Evolutionary conservation across 1,140 invertebrate genomes (phyloP).

Genomic region (Mamestra configurata): DNA sequence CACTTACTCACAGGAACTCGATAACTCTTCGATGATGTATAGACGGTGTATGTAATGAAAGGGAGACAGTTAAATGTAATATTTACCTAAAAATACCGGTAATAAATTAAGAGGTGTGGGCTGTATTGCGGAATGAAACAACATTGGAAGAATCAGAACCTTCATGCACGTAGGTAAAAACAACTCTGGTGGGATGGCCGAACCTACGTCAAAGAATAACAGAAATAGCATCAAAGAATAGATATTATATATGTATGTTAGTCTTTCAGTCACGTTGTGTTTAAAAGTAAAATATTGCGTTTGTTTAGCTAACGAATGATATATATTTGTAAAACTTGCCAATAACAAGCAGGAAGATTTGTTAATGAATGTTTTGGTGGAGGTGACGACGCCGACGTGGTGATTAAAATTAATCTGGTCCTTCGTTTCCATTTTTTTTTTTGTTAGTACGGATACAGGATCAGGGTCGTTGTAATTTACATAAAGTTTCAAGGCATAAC

Average conservation of each 20-base stretch:
- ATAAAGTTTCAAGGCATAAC: not conserved
- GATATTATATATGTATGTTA: slow-evolving; percentile 35
- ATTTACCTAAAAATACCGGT: slow-evolving; percentile 38
- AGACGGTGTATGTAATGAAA: slow-evolving; percentile 36
- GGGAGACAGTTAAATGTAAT: slow-evolving; percentile 33
- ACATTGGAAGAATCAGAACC: not conserved
- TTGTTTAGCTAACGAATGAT: slow-evolving; percentile 40
- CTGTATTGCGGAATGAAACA: slow-evolving; percentile 21
- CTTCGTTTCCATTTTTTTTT: not conserved
- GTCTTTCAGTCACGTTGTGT: slow-evolving; percentile 29
- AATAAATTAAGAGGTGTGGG: slow-evolving; percentile 38
- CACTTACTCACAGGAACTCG: slow-evolving; percentile 38
- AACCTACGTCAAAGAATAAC: slow-evolving; percentile 20
- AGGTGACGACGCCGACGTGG: not conserved
- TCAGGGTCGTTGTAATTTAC: not conserved
- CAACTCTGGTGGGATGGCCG: slow-evolving; percentile 18
- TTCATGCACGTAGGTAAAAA: slow-evolving; percentile 6
- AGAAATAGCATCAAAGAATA: slow-evolving; percentile 42
- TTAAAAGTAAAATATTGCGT: slow-evolving; percentile 21
- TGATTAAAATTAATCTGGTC: not conserved
- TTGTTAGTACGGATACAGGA: not conserved
- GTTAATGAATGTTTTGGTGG: slow-evolving; percentile 20
- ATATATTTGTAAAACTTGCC: slow-evolving; percentile 3
- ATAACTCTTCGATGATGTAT: slow-evolving; percentile 39
- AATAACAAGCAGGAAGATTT: slow-evolving; percentile 40